Evolutionary conservation across 2,113 vertebrate genomes (phyloP), one percentile per base, ranked within the genome.

Genomic region (Hypanus sabinus): DNA sequence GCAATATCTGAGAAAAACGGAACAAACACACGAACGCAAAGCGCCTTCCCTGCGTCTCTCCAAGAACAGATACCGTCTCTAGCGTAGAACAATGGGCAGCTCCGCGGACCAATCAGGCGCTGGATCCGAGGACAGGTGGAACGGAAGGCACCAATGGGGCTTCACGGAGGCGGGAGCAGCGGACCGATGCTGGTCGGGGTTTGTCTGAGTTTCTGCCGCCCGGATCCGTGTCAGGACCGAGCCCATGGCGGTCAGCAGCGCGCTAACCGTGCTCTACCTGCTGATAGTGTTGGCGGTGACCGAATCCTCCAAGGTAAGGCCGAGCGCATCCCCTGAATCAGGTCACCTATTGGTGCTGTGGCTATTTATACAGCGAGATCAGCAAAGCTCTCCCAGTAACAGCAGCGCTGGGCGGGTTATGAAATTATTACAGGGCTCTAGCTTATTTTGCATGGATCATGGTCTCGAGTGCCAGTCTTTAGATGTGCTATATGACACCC

Each of bases 301-400:
- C 33, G 85, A 90, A 20, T 90, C 60, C 60, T 90, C 30, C 60
- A 90, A 90, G 85, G 85, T 90, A 36, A 90, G 85, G 76, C 76
- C 76, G n/a, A 30, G 27, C 27, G 57, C 57, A n/a, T 24, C 24
- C n/a, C 57, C 27, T 30, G 24, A n/a, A 3, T 46, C 18, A 55
- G 57, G 85, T 88, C 30, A 77, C n/a, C 76, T 0, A 2, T 11
- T 65, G 57, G 57, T 2, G 27, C 60, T 24, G 71, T 24, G 18
- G 18, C 68, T 70, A 18, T 70, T 11, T 70, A 70, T 70, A 70
- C 65, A 11, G 68, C 11, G 38, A 24, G 79, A 20, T 18, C 14
- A 20, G 3, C 36, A 9, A 24, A 12, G 27, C 7, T 7, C 5
- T 38, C 81, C 24, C 73, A 27, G 73, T 75, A 5, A 75, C 20